Evolutionary conservation across 2,113 vertebrate genomes (phyloP), one percentile per base, ranked within the genome.

Genomic region (Percina caprodes): DNA sequence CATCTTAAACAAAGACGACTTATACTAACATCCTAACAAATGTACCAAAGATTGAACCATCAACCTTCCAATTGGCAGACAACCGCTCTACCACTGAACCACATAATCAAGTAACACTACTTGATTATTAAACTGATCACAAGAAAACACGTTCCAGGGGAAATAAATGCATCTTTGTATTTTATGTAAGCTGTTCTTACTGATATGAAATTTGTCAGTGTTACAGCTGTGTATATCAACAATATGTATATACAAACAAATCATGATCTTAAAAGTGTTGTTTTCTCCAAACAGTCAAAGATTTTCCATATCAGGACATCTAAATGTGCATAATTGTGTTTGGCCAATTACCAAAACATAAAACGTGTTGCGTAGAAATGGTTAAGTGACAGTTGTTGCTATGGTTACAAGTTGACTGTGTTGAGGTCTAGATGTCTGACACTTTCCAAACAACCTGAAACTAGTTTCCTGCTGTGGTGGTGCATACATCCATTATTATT

Each of bases 371-470:
- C 11, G 15, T 5, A 15, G n/a, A 26, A 21, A 15, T n/a, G 54
- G 33, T 46, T 71, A 21, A 49, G 65, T 19, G 65, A 19, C 13
- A 23, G 33, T 11, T 33, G 78, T 45, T 49, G 55, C 30, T 62
- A 62, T 23, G 26, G 72, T 67, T 46, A 52, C 39, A 35, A 18
- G 51, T 23, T 19, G 54, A 70, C 56, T n/a, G n/a, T 45, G 0
- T 52, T 70, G 60, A 49, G 45, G n/a, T 56, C 35, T 14, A 58
- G n/a, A 2, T 62, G 69, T 69, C 26, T 63, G 6, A 70, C 62
- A 73, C 24, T 55, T 68, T 13, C 49, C 13, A 33, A 15, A 39
- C 54, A 58, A 65, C 77, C 58, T 65, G 23, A 69, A 63, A 69
- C 3, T 35, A 23, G 21, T 52, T 82, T 81, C 21, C 55, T 69